phyloP scores from a whole-genome alignment of 2,888 invertebrate species.

The Oligia strigilis region DNA sequence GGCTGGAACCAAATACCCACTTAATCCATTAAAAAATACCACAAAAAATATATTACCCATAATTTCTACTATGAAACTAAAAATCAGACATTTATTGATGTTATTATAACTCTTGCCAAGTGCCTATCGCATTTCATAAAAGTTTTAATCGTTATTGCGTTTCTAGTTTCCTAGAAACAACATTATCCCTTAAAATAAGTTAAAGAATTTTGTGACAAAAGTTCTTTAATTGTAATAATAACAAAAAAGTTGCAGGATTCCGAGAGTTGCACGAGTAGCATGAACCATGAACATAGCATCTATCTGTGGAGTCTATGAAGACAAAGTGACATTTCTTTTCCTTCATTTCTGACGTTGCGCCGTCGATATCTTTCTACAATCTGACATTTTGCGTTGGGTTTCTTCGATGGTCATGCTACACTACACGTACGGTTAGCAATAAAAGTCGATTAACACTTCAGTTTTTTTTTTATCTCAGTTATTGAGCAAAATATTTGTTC shows the following conservation, averaged over 20 bases:
- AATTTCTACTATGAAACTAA: constrained; percentile 12
- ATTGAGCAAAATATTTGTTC: no score
- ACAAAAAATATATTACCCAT: constrained; percentile 2
- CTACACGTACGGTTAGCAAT: neutral
- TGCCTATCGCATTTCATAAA: neutral
- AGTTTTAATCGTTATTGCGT: neutral
- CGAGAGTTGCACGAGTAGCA: no score
- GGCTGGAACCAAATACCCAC: constrained; percentile 1
- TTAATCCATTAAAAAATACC: neutral
- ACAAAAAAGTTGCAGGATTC: no score
- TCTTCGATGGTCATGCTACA: no score
- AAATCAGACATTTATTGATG: constrained; percentile 37
- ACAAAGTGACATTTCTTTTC: neutral
- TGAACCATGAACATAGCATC: no score
- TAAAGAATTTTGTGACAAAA: neutral
- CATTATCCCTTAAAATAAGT: neutral
- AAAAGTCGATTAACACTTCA: no score
- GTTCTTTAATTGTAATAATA: neutral
- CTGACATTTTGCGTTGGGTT: neutral
- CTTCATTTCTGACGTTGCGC: neutral
- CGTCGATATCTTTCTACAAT: neutral
- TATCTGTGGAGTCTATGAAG: neutral
- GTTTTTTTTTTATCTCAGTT: no score
- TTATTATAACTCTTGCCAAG: constrained; percentile 19
- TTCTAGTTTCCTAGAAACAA: neutral